Conservation (phyloP, 2,797 vertebrate species). For the Limnodromus scolopaceus region DNA sequence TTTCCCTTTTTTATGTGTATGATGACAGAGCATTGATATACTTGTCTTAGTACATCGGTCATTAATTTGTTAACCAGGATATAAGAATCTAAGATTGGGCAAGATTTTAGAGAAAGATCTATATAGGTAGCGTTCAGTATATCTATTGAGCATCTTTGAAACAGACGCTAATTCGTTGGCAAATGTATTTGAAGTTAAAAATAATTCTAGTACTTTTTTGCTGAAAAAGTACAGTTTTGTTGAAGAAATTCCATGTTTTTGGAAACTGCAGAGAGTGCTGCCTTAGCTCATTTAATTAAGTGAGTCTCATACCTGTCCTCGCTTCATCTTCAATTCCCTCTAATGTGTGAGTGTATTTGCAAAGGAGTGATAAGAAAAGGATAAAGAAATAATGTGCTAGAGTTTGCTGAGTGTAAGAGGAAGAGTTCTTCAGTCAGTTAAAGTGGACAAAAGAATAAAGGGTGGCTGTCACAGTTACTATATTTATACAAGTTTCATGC, state of each 20-base stretch:
- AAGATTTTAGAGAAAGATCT: background rate
- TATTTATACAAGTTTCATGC: background rate
- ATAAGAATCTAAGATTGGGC: background rate
- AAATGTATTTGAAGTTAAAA: background rate
- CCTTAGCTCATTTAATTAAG: background rate
- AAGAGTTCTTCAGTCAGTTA: background rate
- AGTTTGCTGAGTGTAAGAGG: background rate
- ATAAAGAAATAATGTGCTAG: background rate
- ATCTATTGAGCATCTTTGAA: background rate
- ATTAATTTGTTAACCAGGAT: background rate
- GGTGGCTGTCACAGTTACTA: background rate
- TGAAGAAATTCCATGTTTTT: background rate
- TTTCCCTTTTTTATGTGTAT: background rate
- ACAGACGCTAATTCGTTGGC: background rate
- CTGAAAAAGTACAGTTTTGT: background rate
- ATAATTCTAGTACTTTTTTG: background rate
- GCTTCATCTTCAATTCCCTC: background rate
- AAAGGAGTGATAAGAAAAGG: background rate
- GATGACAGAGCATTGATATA: background rate
- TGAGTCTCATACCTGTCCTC: background rate
- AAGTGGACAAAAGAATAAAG: background rate
- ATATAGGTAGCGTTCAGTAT: background rate
- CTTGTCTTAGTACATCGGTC: background rate
- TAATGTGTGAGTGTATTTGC: background rate
- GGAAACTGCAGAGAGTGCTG: background rate